Conservation (phyloP, 2,797 vertebrate genomes). For the Syngnathus acus region DNA sequence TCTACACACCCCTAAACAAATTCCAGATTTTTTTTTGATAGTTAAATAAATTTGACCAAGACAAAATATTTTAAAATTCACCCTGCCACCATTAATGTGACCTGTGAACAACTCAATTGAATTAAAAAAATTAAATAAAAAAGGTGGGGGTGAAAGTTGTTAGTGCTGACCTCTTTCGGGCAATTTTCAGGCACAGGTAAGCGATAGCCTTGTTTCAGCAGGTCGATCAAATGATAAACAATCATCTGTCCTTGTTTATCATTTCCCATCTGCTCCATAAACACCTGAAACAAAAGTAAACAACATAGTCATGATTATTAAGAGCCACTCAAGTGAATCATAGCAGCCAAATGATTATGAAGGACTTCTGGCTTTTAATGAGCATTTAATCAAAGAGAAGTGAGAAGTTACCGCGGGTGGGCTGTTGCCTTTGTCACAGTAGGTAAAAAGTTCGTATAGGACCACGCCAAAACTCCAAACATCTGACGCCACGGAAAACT, state of each 20-base stretch:
- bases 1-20: no score
- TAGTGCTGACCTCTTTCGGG: constrained; percentile 77
- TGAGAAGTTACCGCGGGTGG: constrained; percentile 78
- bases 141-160: no score
- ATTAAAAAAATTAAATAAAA: background rate
- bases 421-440: constrained; percentile 90
- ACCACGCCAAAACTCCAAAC: constrained; percentile 98
- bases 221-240: constrained; percentile 91
- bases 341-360: no score
- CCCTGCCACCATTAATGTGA: no score
- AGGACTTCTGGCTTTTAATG: background rate
- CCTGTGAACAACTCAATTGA: no score
- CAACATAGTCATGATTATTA: background rate
- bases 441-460: constrained; percentile 93
- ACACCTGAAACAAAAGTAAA: constrained; percentile 72
- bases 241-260: constrained; percentile 99
- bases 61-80: no score
- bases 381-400: no score
- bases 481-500: constrained; percentile 94
- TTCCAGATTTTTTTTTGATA: no score
- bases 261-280: constrained; percentile 94
- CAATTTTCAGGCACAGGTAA: constrained; percentile 82
- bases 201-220: constrained; percentile 81
- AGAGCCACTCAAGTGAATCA: background rate
- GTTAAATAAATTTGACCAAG: no score